Evolutionary conservation across 2,888 invertebrate species (phyloP), one percentile per base, ranked within the genome.

Genomic region (Mayetiola destructor): DNA sequence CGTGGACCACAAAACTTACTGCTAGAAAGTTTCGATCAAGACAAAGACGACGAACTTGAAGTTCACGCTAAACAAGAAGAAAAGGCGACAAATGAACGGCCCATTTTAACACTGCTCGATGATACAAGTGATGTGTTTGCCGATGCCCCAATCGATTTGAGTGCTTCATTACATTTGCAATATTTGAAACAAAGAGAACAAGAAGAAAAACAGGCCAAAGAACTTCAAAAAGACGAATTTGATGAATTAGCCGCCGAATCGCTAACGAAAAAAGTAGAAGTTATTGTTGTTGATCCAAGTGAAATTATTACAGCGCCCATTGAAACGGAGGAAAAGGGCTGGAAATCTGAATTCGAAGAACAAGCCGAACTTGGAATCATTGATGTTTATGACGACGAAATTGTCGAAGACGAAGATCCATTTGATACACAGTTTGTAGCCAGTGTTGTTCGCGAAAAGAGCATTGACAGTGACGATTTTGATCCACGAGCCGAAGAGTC

Each of bases 401-500:
- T 79, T 64, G 80, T 80, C 64, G 70, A 69, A 67, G 59, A 59
- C 57, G 48, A 27, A 14, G 72, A 90, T 77, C 90, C 90, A 0
- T 90, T 90, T 65, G 89, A 90, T 66, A 90, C 90, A 21, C 81
- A 85, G 55, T 88, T 88, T 69, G 88, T 85, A 0, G 85, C 85
- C 58, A 82, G 84, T 64, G 78, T 88, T 53, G 73, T 86, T 56
- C 86, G 81, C 37, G 79, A 79, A 21, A 76, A 82, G 62, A 72
- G 77, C 57, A 70, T 72, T 61, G 70, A 74, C 68, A 67, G 70
- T 58, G 72, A 74, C 62, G 72, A 67, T 61, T 66, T 82, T 61
- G 79, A 81, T 70, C 81, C 82, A n/a, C 71, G 81, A 1, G 80
- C 79, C 16, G 82, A 82, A 56, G 80, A 83, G 66, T 62, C 75